phyloP scores from a whole-genome alignment of 2,113 vertebrate genomes.

The Mastomys coucha region DNA sequence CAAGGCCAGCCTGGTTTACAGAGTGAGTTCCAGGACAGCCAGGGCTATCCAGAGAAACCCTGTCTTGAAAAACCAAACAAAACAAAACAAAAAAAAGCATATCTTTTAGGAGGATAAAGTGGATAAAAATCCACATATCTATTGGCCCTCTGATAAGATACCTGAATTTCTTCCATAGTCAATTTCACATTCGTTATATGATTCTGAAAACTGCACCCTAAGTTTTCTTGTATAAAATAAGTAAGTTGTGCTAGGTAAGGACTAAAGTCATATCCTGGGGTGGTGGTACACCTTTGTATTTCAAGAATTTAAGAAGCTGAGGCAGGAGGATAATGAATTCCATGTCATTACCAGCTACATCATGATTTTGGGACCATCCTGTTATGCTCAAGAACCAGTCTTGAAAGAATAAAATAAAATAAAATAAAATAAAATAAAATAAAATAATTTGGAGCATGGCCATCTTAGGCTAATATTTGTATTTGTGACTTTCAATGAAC shows the following conservation, averaged over 20 bases:
- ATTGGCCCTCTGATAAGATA: background rate
- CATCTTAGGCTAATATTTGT: background rate
- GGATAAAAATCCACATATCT: background rate
- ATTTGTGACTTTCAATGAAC: background rate
- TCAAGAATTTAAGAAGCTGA: background rate
- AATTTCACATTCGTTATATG: slow-evolving; percentile 9
- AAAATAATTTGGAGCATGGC: background rate
- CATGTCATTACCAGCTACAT: too few species aligned
- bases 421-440: background rate
- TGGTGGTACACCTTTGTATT: background rate
- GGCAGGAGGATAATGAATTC: background rate
- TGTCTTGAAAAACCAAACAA: too few species aligned
- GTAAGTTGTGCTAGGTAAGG: background rate
- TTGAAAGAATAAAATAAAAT: background rate
- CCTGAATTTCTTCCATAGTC: background rate
- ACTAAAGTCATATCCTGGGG: background rate
- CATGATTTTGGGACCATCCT: background rate
- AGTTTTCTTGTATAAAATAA: slow-evolving; percentile 31
- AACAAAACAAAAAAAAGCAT: too few species aligned
- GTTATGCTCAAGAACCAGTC: background rate
- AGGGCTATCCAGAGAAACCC: too few species aligned
- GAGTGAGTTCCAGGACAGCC: too few species aligned
- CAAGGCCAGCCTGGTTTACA: too few species aligned
- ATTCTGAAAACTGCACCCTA: background rate
- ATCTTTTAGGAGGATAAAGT: background rate